Evolutionary conservation across 2,113 vertebrate genomes (phyloP).

Genomic region (Leuciscus idus): DNA sequence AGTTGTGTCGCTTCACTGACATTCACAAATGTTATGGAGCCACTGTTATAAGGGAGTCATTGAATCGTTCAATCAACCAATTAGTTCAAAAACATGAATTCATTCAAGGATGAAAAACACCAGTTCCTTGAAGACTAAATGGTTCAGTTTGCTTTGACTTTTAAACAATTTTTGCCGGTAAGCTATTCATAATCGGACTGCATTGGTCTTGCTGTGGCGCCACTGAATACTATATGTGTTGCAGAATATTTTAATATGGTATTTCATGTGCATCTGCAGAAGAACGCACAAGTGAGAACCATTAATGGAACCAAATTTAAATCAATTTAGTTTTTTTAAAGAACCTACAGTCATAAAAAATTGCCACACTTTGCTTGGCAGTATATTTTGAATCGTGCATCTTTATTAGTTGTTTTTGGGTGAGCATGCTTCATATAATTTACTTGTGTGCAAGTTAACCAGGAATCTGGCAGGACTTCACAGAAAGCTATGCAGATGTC

Average conservation of each 20-base stretch:
- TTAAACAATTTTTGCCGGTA: too few relatives aligned
- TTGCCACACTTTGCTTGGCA: background rate
- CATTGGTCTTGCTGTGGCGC: background rate
- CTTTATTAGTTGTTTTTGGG: background rate
- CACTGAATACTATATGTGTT: background rate
- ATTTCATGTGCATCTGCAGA: background rate
- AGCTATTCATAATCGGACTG: background rate
- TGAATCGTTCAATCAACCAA: background rate
- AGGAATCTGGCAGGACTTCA: constrained; percentile 3
- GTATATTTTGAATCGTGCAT: background rate
- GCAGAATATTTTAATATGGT: background rate
- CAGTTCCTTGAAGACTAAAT: background rate
- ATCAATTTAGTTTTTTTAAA: background rate
- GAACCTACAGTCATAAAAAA: background rate
- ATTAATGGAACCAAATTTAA: background rate
- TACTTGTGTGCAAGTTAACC: background rate
- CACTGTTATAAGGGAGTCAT: background rate
- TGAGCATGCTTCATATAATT: background rate
- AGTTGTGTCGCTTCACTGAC: too few relatives aligned
- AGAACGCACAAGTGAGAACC: background rate
- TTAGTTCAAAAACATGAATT: background rate
- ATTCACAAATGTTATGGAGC: background rate
- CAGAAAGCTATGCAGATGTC: background rate
- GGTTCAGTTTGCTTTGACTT: too few relatives aligned
- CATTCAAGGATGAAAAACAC: background rate